phyloP scores from a whole-genome alignment of 1,140 invertebrate species.

The Oedothorax gibbosus region DNA sequence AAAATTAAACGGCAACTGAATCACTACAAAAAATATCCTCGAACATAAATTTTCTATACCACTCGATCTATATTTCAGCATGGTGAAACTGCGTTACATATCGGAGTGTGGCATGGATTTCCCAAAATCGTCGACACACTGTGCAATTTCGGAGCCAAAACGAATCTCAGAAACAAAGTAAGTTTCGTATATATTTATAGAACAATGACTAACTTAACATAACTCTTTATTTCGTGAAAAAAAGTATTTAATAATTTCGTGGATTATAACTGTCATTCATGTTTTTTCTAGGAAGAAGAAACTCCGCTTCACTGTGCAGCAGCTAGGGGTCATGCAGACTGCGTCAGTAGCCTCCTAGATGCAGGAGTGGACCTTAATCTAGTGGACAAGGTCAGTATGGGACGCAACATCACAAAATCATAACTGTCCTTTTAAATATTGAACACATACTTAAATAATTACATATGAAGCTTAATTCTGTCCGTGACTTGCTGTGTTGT shows the following conservation, averaged over 20 bases:
- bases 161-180: slow-evolving; percentile 70
- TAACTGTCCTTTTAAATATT: neutral
- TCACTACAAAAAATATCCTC: too few species aligned
- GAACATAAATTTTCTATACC: too few species aligned
- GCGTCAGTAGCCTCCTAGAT: slow-evolving; percentile 74
- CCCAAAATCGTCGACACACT: slow-evolving; percentile 71
- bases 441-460: too few species aligned
- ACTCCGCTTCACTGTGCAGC: slow-evolving; percentile 74
- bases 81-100: slow-evolving; percentile 73
- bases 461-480: too few species aligned
- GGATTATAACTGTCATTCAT: neutral
- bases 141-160: slow-evolving; percentile 69
- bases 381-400: slow-evolving; percentile 69
- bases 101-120: slow-evolving; percentile 74
- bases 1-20: too few species aligned
- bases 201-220: too few species aligned
- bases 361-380: slow-evolving; percentile 74
- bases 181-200: neutral
- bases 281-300: slow-evolving; percentile 72
- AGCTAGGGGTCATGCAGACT: slow-evolving; percentile 73
- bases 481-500: too few species aligned
- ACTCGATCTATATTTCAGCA: slow-evolving; percentile 66
- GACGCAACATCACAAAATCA: neutral
- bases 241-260: neutral
- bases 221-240: too few species aligned